Percentiles rank a stretch among this genome's conserved stretches.
Evolutionary conservation across 2,888 invertebrate species (phyloP).

Genomic region (Epiblema foenella): DNA sequence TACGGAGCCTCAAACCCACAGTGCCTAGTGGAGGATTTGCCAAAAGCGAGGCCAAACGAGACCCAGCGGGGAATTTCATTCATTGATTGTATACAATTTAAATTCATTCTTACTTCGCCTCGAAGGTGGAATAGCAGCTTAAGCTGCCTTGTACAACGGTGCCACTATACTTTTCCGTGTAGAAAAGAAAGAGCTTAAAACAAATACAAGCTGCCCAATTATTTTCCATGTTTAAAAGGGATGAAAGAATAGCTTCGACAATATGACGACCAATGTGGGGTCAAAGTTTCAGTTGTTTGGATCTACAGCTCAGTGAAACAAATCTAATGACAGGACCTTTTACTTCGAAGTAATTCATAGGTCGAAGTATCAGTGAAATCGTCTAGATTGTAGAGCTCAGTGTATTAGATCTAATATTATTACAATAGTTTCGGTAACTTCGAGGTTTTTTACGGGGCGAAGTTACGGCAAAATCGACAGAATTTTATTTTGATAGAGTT

Average conservation of each 20-base stretch:
- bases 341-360: not conserved
- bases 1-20: not conserved
- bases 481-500: not conserved
- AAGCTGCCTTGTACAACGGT: not conserved
- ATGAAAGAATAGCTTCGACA: not conserved
- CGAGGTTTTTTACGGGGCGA: not conserved
- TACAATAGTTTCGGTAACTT: not conserved
- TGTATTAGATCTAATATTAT: not conserved
- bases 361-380: not conserved
- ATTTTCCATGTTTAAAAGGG: not conserved
- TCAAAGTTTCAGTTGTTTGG: not conserved
- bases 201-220: not conserved
- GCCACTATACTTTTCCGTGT: no score
- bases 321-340: not conserved
- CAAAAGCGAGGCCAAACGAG: not conserved
- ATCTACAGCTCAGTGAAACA: not conserved
- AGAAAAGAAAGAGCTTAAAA: not conserved
- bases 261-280: not conserved
- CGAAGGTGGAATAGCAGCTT: not conserved
- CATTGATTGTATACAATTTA: not conserved
- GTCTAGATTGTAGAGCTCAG: not conserved
- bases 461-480: not conserved
- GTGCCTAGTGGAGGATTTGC: not conserved
- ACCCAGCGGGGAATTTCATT: not conserved
- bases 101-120: no score